Evolutionary conservation across 1,140 invertebrate species (phyloP).

Genomic region (Papilio polytes): DNA sequence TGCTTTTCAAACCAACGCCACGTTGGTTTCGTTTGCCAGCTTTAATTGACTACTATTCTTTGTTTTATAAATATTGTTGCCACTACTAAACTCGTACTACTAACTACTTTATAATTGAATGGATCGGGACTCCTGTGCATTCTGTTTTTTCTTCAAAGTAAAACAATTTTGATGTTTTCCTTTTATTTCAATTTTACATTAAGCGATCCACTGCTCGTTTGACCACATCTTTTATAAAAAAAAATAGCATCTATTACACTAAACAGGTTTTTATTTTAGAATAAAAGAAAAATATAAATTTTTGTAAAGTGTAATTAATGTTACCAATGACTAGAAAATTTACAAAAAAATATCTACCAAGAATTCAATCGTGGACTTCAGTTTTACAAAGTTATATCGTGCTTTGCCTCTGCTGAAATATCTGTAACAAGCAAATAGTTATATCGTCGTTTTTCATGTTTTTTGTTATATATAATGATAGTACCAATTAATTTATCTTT

Average conservation of each 20-base stretch:
- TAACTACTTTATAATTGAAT: not conserved
- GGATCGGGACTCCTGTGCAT: not conserved
- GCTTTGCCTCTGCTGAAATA: not conserved
- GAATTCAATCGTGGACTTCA: not conserved
- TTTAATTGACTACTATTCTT: conserved; percentile 16
- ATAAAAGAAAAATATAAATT: not conserved
- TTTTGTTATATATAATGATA: too few relatives aligned
- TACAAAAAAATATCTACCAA: not conserved
- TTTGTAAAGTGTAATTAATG: not conserved
- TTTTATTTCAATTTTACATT: too few relatives aligned
- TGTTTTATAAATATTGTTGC: not conserved
- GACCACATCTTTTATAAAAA: not conserved
- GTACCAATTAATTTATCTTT: too few relatives aligned
- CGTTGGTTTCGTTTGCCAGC: conserved; percentile 6
- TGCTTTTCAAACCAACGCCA: conserved; percentile 24
- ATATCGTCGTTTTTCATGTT: too few relatives aligned
- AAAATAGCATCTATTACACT: not conserved
- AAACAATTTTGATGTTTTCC: too few relatives aligned
- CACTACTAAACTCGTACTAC: not conserved
- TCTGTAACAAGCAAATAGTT: not conserved
- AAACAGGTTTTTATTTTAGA: not conserved
- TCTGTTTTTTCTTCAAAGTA: too few relatives aligned
- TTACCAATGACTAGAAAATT: not conserved
- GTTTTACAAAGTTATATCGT: not conserved
- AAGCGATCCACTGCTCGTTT: not conserved